These are phyloP conservation scores for Maniola jurtina DNA, from an alignment of 1,140 invertebrate genomes.

Conservation along the genomic window DNA sequence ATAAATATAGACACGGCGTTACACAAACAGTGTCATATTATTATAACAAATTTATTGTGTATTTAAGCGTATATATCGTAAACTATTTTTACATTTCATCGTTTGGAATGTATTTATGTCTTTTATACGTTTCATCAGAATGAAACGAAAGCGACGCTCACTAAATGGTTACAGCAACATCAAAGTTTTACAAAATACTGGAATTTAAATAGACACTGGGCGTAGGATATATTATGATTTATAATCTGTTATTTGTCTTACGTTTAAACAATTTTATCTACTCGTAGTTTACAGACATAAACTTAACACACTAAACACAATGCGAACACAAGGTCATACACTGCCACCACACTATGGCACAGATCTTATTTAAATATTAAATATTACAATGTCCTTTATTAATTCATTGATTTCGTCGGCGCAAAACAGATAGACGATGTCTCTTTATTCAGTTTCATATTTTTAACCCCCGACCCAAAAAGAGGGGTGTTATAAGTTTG, in stretches of 20 bases:
- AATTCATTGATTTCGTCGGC: slow-evolving; percentile 15
- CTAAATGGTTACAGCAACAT: slow-evolving; percentile 41
- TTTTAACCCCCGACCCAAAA: too few species aligned
- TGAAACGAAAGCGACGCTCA: slow-evolving; percentile 47
- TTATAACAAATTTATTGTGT: slow-evolving; percentile 60
- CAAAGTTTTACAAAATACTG: slow-evolving; percentile 39
- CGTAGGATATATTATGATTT: slow-evolving; percentile 49
- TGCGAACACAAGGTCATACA: slow-evolving; percentile 64
- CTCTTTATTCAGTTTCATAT: slow-evolving; percentile 1
- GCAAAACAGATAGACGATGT: background rate
- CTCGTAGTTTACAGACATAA: slow-evolving; percentile 67
- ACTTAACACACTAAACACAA: slow-evolving; percentile 66
- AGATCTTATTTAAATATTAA: slow-evolving; percentile 67
- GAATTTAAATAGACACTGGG: slow-evolving; percentile 56
- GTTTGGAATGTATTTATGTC: slow-evolving; percentile 66
- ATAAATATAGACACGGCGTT: slow-evolving; percentile 68
- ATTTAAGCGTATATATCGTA: slow-evolving; percentile 66
- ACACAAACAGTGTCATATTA: slow-evolving; percentile 58
- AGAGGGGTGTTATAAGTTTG: too few species aligned
- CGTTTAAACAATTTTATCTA: slow-evolving; percentile 65
- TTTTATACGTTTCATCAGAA: slow-evolving; percentile 48
- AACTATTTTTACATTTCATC: slow-evolving; percentile 40
- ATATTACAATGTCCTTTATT: slow-evolving; percentile 59
- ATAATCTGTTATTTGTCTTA: slow-evolving; percentile 58
- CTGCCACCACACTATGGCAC: slow-evolving; percentile 75